Conservation (phyloP, 2,113 vertebrate genomes). For the Anoura caudifer region DNA sequence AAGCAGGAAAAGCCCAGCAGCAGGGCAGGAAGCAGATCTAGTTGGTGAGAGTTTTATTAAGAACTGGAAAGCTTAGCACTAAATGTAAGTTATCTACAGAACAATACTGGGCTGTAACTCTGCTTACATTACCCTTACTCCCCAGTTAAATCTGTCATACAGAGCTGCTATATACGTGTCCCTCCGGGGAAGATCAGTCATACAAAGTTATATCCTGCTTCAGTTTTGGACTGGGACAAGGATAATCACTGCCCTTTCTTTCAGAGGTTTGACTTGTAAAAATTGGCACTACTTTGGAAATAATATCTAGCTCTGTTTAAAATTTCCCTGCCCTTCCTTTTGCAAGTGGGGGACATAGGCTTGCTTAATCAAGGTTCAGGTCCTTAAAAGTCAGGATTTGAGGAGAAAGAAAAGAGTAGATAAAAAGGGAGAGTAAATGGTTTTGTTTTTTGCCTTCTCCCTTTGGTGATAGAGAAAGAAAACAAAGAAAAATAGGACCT, state of each 20-base stretch:
- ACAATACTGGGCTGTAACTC: accelerated
- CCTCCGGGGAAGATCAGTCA: neutral
- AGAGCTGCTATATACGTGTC: neutral
- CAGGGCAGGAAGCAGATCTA: neutral
- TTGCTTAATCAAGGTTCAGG: neutral
- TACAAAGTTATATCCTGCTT: neutral
- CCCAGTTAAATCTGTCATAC: neutral
- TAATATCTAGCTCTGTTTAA: neutral
- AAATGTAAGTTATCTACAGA: neutral
- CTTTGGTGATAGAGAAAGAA: neutral
- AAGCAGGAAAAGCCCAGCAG: neutral
- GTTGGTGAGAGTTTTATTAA: neutral
- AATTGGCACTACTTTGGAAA: neutral
- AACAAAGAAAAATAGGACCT: neutral
- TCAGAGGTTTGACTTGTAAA: neutral
- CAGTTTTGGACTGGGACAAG: neutral
- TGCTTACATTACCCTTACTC: neutral
- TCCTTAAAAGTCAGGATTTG: neutral
- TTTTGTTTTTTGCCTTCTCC: neutral
- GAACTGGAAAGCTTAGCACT: neutral
- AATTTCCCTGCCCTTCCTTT: neutral
- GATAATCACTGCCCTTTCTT: neutral
- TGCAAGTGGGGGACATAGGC: neutral
- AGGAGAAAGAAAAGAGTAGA: neutral
- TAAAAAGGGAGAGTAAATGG: neutral